Percentiles rank a stretch among this genome's conserved stretches.
phyloP scores from a whole-genome alignment of 2,797 vertebrate genomes.

The Lophura swinhoii region DNA sequence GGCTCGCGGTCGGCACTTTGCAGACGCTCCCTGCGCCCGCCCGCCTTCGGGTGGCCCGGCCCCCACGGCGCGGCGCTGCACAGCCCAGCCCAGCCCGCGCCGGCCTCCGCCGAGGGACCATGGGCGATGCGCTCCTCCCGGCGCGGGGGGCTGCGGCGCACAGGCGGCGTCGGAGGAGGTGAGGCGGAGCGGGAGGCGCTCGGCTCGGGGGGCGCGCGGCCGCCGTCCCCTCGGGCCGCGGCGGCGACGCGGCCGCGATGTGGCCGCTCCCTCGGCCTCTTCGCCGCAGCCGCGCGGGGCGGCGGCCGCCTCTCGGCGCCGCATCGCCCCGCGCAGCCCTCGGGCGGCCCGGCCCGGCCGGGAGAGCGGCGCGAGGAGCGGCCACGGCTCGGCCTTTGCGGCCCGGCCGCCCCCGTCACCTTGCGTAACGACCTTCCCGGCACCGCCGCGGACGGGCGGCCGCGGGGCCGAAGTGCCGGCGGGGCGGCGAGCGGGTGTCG shows the following conservation, averaged over 20 bases:
- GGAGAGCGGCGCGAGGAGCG: neutral
- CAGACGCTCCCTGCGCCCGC: constrained; percentile 1
- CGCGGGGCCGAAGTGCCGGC: no score
- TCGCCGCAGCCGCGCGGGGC: neutral
- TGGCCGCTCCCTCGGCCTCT: no score
- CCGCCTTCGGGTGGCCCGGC: constrained; percentile 15
- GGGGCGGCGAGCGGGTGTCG: neutral
- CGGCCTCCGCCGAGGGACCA: neutral
- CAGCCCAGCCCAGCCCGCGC: neutral
- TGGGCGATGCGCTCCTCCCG: neutral
- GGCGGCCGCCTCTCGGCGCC: neutral
- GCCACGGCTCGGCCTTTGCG: neutral
- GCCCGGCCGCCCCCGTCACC: constrained; percentile 26
- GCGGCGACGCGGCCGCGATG: neutral
- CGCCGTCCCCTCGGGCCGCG: neutral
- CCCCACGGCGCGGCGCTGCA: neutral
- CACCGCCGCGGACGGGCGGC: no score
- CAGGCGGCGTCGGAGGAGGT: neutral
- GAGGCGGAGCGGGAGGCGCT: neutral
- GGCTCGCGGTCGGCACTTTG: neutral
- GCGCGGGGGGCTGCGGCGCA: neutral
- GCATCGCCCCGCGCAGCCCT: neutral
- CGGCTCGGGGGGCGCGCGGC: neutral
- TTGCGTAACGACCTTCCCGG: constrained; percentile 51
- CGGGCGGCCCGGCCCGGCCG: neutral